Conservation (phyloP, 2,888 invertebrate species). For the Scrobipalpa costella region DNA sequence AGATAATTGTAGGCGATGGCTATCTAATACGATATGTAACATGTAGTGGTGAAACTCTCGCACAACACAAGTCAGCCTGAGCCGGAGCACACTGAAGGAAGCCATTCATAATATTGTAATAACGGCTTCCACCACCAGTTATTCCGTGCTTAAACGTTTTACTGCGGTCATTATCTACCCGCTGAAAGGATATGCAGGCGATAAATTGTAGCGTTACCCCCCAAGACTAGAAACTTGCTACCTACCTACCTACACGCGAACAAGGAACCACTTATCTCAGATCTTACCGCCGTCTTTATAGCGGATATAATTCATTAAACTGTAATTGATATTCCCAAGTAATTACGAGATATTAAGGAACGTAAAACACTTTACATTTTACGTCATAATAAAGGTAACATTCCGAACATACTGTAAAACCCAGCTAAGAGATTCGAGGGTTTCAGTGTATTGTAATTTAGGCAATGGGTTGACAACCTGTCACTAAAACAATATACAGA, state of each 20-base stretch:
- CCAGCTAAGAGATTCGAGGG: too few relatives aligned
- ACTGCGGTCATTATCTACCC: constrained; percentile 81
- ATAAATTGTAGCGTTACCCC: constrained; percentile 65
- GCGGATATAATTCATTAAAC: constrained; percentile 55
- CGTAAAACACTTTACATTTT: constrained; percentile 22
- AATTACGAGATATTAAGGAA: constrained; percentile 34
- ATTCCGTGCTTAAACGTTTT: constrained; percentile 81
- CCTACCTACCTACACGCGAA: constrained; percentile 56
- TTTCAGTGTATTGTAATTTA: too few relatives aligned
- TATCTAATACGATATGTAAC: background rate
- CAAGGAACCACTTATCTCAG: constrained; percentile 52
- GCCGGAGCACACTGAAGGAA: constrained; percentile 52
- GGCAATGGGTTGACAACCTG: too few relatives aligned
- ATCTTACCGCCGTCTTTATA: constrained; percentile 55
- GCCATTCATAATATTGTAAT: constrained; percentile 81
- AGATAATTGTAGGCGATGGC: background rate
- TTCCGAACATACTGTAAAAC: too few relatives aligned
- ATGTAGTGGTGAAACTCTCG: background rate
- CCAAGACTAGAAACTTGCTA: constrained; percentile 34
- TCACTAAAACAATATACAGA: too few relatives aligned
- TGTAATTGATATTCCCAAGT: constrained; percentile 48
- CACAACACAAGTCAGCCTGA: background rate
- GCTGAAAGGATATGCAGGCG: constrained; percentile 80
- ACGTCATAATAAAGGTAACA: background rate
- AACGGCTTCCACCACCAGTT: constrained; percentile 78